Conservation (phyloP, 2,888 invertebrate species). For the Timandra comae region DNA sequence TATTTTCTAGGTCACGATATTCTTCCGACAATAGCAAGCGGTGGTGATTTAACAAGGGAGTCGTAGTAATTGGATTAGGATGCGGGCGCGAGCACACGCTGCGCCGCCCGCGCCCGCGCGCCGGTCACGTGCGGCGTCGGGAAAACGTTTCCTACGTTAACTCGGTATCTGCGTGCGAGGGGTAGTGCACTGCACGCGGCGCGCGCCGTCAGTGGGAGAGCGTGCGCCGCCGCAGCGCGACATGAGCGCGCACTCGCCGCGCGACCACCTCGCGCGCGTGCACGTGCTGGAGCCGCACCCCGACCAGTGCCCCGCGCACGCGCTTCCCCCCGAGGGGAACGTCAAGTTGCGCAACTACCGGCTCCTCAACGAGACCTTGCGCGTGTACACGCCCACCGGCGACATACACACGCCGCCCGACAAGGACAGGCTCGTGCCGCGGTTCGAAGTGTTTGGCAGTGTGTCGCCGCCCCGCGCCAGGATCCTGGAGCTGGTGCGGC, state of each 20-base stretch:
- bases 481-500: conserved; percentile 58
- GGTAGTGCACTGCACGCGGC: too few species aligned
- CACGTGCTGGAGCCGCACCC: conserved; percentile 50
- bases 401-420: conserved; percentile 51
- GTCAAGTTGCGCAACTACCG: conserved; percentile 58
- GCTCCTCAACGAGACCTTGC: conserved; percentile 49
- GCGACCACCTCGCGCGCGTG: conserved; percentile 33
- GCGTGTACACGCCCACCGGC: conserved; percentile 57
- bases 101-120: too few species aligned
- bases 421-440: conserved; percentile 55
- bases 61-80: too few species aligned
- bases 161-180: too few species aligned
- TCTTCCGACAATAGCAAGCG: too few species aligned
- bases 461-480: conserved; percentile 55
- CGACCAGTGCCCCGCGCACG: conserved; percentile 38
- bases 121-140: too few species aligned
- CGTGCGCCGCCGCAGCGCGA: conserved; percentile 45
- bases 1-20: conserved; percentile 2
- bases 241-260: conserved; percentile 35
- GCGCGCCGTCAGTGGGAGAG: conserved; percentile 16
- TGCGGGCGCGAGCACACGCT: too few species aligned
- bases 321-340: conserved; percentile 56
- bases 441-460: conserved; percentile 49
- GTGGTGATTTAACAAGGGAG: too few species aligned
- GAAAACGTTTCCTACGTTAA: too few species aligned